These are phyloP conservation scores for Eurosta solidaginis DNA, from an alignment of 1,140 invertebrate species.

Conservation along the genomic window DNA sequence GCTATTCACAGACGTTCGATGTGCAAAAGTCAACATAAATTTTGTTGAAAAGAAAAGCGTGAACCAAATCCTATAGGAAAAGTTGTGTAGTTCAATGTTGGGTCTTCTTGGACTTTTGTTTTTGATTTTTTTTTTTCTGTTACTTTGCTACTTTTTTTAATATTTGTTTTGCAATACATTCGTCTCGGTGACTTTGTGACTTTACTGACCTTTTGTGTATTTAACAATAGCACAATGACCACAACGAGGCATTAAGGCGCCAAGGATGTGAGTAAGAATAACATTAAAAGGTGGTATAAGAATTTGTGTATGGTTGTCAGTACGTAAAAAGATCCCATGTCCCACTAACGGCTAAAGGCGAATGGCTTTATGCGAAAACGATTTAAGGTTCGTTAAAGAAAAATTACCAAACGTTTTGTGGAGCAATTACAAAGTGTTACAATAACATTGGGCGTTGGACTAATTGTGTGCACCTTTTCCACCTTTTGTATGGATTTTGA, in stretches of 20 bases:
- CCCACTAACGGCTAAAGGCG: background rate
- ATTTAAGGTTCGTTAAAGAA: constrained; percentile 32
- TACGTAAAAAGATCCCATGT: background rate
- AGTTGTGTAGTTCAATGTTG: background rate
- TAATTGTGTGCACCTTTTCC: constrained; percentile 28
- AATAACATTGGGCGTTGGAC: constrained; percentile 28
- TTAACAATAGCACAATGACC: background rate
- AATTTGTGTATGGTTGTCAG: background rate
- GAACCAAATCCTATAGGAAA: background rate
- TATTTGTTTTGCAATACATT: background rate
- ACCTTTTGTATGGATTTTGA: background rate
- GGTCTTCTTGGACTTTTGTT: background rate
- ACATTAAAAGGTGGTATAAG: background rate
- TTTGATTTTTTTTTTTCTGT: background rate
- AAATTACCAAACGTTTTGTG: constrained; percentile 30
- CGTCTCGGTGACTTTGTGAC: background rate
- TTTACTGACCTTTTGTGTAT: background rate
- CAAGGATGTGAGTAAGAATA: background rate
- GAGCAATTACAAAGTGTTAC: constrained; percentile 29
- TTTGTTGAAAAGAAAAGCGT: background rate
- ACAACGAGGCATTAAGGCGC: background rate
- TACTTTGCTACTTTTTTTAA: no score
- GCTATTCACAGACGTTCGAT: no score
- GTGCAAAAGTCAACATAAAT: constrained; percentile 28
- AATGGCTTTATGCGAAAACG: constrained; percentile 2